Base-by-base conservation (phyloP, 2,888 invertebrate genomes). In the Polydrusus tereticollis region DNA sequence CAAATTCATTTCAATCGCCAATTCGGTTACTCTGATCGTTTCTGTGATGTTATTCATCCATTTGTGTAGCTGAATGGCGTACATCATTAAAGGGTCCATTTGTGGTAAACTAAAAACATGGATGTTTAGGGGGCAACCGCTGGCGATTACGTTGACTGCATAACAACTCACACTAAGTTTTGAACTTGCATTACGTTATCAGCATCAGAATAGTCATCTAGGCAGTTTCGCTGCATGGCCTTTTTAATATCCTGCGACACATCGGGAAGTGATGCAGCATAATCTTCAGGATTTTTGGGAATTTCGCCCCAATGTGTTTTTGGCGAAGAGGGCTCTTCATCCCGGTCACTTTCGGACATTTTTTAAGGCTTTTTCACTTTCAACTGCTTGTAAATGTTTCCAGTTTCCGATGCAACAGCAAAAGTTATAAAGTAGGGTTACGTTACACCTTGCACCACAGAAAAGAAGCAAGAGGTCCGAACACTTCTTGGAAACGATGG, bases 21-120 rank as follows among this genome's bases (percentile, higher is more conserved):
- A 60, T 76, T 84, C 82, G 10, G 82, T 81, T n/a, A 81, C 78
- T 67, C 81, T 74, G 33, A 83, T 84, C 75, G 81, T 80, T 72
- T 84, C 83, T 7, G 75, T 80, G 77, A 85, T 82, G 67, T 83
- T 79, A 69, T 80, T 83, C 26, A 79, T 76, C 75, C 85, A 81
- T 76, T 85, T 85, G 69, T 85, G 85, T 23, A 85, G 73, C 8
- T 82, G 76, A 47, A 85, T 84, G 1, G 83, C 80, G 74, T 85
- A 80, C 16, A 83, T 64, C 68, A 85, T 79, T 16, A 83, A 64
- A 0, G 84, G 84, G 75, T 85, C 82, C 78, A 81, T 79, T n/a
- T 82, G 77, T 29, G 82, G 80, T 43, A 85, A 78, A 12, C 85
- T 85, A 67, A 55, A 80, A 77, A 8, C 26, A 18, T 20, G 50